Conservation (phyloP, 2,113 vertebrate genomes). For the Cheirogaleus medius region DNA sequence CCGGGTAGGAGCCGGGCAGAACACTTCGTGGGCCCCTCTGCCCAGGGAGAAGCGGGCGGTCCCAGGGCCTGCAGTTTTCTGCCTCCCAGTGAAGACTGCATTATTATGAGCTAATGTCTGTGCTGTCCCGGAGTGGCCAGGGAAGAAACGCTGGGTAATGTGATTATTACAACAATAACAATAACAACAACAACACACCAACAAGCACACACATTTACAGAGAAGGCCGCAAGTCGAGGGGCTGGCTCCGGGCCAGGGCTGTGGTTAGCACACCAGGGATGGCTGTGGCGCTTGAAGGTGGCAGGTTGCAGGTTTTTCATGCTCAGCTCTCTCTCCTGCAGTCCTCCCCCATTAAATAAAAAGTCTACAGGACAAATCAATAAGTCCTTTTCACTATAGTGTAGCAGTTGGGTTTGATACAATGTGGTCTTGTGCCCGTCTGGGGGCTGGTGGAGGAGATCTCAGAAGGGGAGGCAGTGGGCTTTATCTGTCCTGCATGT, state of each 20-base stretch:
- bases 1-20: background rate
- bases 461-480: background rate
- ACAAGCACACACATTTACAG: background rate
- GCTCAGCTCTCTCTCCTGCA: background rate
- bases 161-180: conserved; percentile 43
- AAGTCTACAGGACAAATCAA: background rate
- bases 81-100: conserved; percentile 28
- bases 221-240: background rate
- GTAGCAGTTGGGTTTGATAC: background rate
- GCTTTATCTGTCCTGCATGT: background rate
- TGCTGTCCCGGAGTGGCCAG: conserved; percentile 48
- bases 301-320: background rate
- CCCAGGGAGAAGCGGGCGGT: background rate
- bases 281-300: background rate
- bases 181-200: conserved; percentile 12
- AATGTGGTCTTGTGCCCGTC: background rate
- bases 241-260: background rate
- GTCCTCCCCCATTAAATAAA: background rate
- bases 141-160: conserved; percentile 12
- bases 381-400: background rate
- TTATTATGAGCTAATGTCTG: conserved; percentile 69
- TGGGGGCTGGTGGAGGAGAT: background rate
- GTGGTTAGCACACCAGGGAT: background rate
- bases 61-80: background rate
- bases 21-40: background rate